Conservation (phyloP, 2,113 vertebrate genomes). For the Morone chrysops region DNA sequence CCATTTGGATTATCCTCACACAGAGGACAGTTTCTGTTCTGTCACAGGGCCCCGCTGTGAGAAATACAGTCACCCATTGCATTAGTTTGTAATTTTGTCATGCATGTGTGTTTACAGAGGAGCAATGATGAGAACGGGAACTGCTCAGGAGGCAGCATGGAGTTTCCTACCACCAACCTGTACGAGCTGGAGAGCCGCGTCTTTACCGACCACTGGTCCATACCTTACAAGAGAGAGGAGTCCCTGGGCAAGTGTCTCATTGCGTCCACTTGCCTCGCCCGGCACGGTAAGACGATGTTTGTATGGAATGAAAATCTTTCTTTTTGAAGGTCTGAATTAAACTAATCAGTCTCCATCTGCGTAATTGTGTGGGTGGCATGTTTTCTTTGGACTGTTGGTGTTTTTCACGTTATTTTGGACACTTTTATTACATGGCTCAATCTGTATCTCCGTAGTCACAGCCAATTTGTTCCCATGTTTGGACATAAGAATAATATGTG, state of each 20-base stretch:
- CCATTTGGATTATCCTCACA: conserved; percentile 31
- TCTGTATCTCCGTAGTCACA: conserved; percentile 13
- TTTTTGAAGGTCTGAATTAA: background rate
- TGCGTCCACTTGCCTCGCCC: conserved; percentile 94
- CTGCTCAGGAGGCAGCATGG: conserved; percentile 94
- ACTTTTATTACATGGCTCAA: conserved; percentile 20
- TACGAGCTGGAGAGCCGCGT: conserved; percentile 98
- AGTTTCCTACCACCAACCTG: conserved; percentile 98
- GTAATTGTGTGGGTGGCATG: conserved; percentile 32
- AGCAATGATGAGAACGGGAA: conserved; percentile 99
- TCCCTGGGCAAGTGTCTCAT: conserved; percentile 97
- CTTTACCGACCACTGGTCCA: conserved; percentile 99
- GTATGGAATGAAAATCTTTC: conserved; percentile 11
- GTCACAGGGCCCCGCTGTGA: background rate
- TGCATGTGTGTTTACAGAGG: conserved; percentile 79
- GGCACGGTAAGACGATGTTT: conserved; percentile 87
- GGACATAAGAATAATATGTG: background rate
- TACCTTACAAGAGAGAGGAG: conserved; percentile 97
- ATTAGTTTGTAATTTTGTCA: background rate
- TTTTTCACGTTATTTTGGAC: conserved; percentile 55
- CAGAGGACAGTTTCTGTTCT: conserved; percentile 30
- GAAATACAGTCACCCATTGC: conserved; percentile 23
- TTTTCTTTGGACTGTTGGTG: conserved; percentile 35
- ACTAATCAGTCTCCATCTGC: conserved; percentile 17
- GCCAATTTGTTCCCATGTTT: background rate